Conservation (phyloP, 2,888 invertebrate genomes). For the Eilema depressum region DNA sequence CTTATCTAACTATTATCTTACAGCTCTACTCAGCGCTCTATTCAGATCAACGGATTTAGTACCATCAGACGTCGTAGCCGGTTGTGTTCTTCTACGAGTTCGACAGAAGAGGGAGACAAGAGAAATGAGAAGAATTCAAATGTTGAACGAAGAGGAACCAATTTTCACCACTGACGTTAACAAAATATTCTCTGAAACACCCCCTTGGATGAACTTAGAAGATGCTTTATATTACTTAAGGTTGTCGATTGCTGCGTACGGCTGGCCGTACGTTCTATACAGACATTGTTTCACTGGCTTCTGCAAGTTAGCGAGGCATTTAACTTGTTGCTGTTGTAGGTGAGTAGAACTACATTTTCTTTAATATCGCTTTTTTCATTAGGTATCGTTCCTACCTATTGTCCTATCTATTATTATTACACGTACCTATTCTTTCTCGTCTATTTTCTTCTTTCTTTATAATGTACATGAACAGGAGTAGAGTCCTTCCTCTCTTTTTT, state of each 20-base stretch:
- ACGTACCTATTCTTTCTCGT: too few relatives aligned
- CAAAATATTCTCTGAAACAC: conserved; percentile 88
- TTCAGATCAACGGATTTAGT: conserved; percentile 95
- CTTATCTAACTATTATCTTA: conserved; percentile 48
- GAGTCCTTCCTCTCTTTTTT: too few relatives aligned
- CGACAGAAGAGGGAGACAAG: conserved; percentile 91
- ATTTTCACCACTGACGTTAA: conserved; percentile 89
- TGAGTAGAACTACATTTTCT: conserved; percentile 58
- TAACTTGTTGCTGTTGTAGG: conserved; percentile 92
- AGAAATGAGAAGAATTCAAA: conserved; percentile 89
- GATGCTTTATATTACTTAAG: conserved; percentile 92
- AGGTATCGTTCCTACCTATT: neutral
- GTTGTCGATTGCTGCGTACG: conserved; percentile 94
- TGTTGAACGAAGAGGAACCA: conserved; percentile 89
- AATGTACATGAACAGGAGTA: too few relatives aligned
- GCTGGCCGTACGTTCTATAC: conserved; percentile 95
- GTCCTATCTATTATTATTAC: neutral
- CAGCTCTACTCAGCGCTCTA: conserved; percentile 91
- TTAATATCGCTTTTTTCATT: too few relatives aligned
- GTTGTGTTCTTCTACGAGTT: conserved; percentile 93
- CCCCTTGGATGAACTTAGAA: conserved; percentile 93
- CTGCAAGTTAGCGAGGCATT: conserved; percentile 89
- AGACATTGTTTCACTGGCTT: conserved; percentile 91
- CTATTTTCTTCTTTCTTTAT: too few relatives aligned
- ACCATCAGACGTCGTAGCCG: conserved; percentile 95